Percentiles rank a stretch among this genome's conserved stretches.
phyloP scores from a whole-genome alignment of 2,113 vertebrate genomes.

The Hydrolagus affinis region DNA sequence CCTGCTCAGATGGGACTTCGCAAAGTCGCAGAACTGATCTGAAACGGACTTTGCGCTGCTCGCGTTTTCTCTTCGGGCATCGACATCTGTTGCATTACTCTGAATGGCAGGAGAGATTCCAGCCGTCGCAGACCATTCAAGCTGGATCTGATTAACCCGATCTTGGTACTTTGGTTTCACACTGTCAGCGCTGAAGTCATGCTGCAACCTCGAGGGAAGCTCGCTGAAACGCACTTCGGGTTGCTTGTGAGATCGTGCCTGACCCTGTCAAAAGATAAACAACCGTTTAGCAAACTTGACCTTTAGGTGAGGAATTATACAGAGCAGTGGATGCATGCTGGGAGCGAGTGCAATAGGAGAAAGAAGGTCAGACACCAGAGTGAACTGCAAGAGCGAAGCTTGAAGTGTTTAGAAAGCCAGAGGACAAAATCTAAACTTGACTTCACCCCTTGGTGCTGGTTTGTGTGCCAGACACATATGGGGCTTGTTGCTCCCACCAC shows the following conservation, averaged over 20 bases:
- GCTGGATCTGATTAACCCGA: slow-evolving; percentile 73
- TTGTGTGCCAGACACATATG: neutral
- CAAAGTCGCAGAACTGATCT: slow-evolving; percentile 62
- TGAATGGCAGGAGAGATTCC: slow-evolving; percentile 60
- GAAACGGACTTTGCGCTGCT: slow-evolving; percentile 60
- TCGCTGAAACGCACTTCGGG: slow-evolving; percentile 22
- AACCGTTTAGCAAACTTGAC: slow-evolving; percentile 8
- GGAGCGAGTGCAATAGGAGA: neutral
- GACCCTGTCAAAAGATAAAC: slow-evolving; percentile 22
- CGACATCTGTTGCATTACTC: slow-evolving; percentile 64
- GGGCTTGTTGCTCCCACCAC: too few relatives aligned
- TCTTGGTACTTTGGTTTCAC: slow-evolving; percentile 91
- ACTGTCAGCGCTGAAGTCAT: slow-evolving; percentile 81
- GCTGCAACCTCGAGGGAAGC: slow-evolving; percentile 47
- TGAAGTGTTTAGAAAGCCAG: neutral
- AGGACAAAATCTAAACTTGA: neutral
- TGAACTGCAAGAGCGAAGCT: neutral
- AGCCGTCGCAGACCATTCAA: slow-evolving; percentile 72
- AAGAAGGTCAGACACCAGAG: neutral
- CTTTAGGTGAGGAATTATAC: slow-evolving; percentile 2
- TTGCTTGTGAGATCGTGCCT: slow-evolving; percentile 23
- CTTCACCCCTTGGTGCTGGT: slow-evolving; percentile 11
- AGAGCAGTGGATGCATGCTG: neutral
- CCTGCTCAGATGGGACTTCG: slow-evolving; percentile 70
- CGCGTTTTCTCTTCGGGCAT: slow-evolving; percentile 63